These are phyloP conservation scores for Lepus oiostolus DNA, from an alignment of 2,797 vertebrate species.

Conservation along the genomic window DNA sequence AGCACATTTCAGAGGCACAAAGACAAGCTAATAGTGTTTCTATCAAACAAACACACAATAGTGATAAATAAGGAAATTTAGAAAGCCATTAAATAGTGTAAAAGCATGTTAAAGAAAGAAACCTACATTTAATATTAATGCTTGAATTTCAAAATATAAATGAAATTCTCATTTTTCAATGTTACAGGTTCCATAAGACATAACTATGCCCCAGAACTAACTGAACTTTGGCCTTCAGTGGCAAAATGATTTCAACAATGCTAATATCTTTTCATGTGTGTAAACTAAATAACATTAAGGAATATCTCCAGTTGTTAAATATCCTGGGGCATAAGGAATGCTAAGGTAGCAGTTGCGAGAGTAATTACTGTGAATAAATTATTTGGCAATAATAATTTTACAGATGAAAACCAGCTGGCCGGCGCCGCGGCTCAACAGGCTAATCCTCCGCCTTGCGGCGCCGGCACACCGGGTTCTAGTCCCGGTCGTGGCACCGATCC, in stretches of 20 bases:
- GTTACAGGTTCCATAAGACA: not conserved
- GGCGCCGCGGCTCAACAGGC: no score
- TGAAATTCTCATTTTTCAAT: not conserved
- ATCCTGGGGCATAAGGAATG: not conserved
- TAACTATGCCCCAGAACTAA: not conserved
- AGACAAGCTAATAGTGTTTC: not conserved
- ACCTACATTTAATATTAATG: not conserved
- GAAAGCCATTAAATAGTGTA: not conserved
- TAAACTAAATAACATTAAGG: not conserved
- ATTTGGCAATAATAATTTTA: not conserved
- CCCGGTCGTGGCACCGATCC: no score
- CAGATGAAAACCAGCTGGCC: not conserved
- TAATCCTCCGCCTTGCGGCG: no score
- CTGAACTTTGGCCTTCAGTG: not conserved
- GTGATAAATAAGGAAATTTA: not conserved
- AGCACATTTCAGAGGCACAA: not conserved
- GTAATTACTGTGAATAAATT: not conserved
- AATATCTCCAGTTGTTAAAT: not conserved
- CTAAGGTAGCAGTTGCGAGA: not conserved
- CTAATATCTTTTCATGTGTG: not conserved
- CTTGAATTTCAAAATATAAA: constrained; percentile 14
- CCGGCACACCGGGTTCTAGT: no score
- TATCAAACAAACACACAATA: not conserved
- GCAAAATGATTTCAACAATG: not conserved
- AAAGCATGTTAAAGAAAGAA: not conserved